These are phyloP conservation scores for Gadopsis marmoratus DNA, from an alignment of 2,797 vertebrate genomes.

Conservation along the genomic window DNA sequence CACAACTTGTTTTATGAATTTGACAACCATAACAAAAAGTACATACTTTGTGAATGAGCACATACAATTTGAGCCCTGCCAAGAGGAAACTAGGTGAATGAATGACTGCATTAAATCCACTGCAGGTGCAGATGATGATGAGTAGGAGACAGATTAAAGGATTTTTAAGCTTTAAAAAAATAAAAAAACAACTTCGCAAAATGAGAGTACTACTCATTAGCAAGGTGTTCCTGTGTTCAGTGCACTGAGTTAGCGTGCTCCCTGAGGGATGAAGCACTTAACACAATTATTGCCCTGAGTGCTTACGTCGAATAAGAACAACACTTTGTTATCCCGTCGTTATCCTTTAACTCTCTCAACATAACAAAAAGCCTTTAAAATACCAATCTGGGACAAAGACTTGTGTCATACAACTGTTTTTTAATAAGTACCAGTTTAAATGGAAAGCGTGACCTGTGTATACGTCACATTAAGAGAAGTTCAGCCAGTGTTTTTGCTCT, in stretches of 20 bases:
- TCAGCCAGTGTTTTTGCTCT: not conserved
- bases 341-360: not conserved
- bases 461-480: not conserved
- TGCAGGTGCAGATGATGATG: slow-evolving; percentile 10
- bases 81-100: slow-evolving; percentile 8
- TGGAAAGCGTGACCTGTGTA: not conserved
- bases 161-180: slow-evolving; percentile 24
- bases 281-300: slow-evolving; percentile 22
- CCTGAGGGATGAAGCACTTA: slow-evolving; percentile 29
- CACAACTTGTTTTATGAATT: too few species aligned
- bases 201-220: slow-evolving; percentile 37
- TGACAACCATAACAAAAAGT: too few species aligned
- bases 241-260: slow-evolving; percentile 24
- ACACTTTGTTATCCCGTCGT: not conserved
- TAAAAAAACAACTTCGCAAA: slow-evolving; percentile 23
- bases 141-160: slow-evolving; percentile 25
- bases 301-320: slow-evolving; percentile 18
- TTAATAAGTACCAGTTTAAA: not conserved
- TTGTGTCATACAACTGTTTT: not conserved
- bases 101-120: slow-evolving; percentile 21
- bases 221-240: not conserved
- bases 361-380: not conserved
- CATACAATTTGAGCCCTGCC: not conserved
- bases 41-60: not conserved
- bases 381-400: not conserved